These are phyloP conservation scores for Lucinisca nassula DNA, from an alignment of 2,888 invertebrate species.

Conservation along the genomic window DNA sequence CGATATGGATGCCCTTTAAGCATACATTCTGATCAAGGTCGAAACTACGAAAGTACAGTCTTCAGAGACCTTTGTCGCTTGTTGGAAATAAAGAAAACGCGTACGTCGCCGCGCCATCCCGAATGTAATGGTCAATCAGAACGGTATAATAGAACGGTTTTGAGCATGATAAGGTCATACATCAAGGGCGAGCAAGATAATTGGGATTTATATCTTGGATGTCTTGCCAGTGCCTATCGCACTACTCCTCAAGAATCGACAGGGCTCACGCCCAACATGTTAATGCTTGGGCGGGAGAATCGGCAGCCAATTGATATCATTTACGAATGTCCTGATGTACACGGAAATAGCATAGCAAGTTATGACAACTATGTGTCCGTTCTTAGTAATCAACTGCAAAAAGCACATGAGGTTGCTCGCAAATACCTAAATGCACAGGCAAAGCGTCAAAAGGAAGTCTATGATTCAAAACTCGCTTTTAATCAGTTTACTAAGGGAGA, in stretches of 20 bases:
- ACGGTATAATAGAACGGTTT: background rate
- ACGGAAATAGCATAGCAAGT: background rate
- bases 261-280: constrained; percentile 15
- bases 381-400: background rate
- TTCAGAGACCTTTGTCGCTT: background rate
- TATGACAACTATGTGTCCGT: background rate
- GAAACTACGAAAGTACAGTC: background rate
- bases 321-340: background rate
- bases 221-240: background rate
- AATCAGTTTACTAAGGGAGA: background rate
- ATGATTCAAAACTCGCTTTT: background rate
- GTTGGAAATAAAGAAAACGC: constrained; percentile 2
- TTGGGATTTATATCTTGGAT: constrained; percentile 8
- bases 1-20: constrained; percentile 25
- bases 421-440: background rate
- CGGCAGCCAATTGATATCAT: background rate
- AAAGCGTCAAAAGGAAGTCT: background rate
- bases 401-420: background rate
- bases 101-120: constrained; percentile 1
- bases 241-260: background rate
- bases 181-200: constrained; percentile 1
- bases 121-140: constrained; percentile 13
- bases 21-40: constrained; percentile 46
- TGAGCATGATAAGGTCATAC: background rate
- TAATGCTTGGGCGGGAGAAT: constrained; percentile 12